Percentiles rank a stretch among this genome's conserved stretches.
Conservation (phyloP, 2,888 invertebrate genomes). For the Prosapia bicincta region DNA sequence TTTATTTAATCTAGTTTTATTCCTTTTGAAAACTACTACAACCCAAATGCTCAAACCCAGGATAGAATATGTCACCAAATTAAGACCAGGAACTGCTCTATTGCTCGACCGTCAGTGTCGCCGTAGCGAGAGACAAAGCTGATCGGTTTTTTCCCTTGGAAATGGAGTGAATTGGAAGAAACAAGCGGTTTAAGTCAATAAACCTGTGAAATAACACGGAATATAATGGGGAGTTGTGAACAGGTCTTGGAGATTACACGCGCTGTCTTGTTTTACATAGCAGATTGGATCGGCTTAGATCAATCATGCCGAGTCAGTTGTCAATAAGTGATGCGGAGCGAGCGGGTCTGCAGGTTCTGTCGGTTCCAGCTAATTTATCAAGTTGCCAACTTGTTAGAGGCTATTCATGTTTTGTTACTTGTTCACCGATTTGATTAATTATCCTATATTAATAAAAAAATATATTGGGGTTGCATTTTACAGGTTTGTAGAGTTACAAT, state of each 20-base stretch:
- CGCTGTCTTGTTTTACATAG: neutral
- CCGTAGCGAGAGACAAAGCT: too few species aligned
- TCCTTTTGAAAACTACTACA: too few species aligned
- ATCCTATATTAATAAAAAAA: neutral
- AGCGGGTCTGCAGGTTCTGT: neutral
- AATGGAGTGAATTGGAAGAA: too few species aligned
- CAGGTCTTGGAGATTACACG: neutral
- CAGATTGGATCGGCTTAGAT: neutral
- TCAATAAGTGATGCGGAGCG: neutral
- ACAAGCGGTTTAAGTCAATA: too few species aligned
- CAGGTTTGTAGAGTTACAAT: neutral
- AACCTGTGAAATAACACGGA: neutral
- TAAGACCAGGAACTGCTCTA: too few species aligned
- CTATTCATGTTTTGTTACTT: neutral
- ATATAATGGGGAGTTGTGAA: neutral
- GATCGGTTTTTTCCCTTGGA: too few species aligned
- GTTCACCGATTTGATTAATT: neutral
- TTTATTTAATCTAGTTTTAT: too few species aligned
- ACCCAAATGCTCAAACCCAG: too few species aligned
- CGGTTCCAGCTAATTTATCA: neutral
- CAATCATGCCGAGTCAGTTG: neutral
- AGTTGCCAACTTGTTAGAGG: neutral
- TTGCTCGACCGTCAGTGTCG: too few species aligned
- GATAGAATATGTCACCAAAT: too few species aligned
- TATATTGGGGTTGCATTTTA: neutral